Percentiles rank a stretch among this genome's conserved stretches.
Evolutionary conservation across 2,113 vertebrate species (phyloP).

Genomic region (Cathartes aura): DNA sequence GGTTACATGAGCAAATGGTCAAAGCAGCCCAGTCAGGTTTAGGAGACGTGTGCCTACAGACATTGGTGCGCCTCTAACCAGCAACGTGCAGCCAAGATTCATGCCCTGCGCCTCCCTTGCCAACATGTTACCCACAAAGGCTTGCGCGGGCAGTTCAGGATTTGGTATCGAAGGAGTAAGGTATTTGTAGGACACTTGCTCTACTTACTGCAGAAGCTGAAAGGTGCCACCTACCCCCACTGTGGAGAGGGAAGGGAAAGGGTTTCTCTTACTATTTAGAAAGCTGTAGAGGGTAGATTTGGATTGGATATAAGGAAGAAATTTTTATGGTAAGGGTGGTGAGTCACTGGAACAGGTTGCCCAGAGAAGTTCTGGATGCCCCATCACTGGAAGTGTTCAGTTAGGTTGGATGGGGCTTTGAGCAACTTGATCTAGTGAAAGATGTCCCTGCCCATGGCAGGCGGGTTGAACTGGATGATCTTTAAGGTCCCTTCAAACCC

Average conservation of each 20-base stretch:
- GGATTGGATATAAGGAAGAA: not conserved
- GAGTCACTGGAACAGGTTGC: not conserved
- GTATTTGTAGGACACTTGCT: not conserved
- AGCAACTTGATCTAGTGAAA: not conserved
- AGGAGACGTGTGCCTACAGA: not conserved
- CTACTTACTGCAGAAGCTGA: not conserved
- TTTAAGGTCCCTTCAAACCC: not conserved
- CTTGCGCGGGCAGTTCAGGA: not conserved
- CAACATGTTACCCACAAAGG: not conserved
- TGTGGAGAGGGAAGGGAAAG: not conserved
- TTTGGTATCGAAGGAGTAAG: not conserved
- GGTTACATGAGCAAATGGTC: not conserved
- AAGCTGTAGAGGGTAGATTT: not conserved
- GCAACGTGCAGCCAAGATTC: not conserved
- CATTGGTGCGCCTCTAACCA: rapidly evolving
- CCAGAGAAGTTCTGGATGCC: not conserved
- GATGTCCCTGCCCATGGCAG: not conserved
- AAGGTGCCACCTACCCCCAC: not conserved
- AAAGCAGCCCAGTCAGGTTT: not conserved
- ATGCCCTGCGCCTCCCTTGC: not conserved
- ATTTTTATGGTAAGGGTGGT: not conserved
- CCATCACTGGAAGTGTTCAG: not conserved
- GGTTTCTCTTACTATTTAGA: not conserved
- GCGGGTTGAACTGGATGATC: not conserved
- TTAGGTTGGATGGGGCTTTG: not conserved